These are phyloP conservation scores for Drymonia ruficornis DNA, from an alignment of 2,888 invertebrate species.

Conservation along the genomic window DNA sequence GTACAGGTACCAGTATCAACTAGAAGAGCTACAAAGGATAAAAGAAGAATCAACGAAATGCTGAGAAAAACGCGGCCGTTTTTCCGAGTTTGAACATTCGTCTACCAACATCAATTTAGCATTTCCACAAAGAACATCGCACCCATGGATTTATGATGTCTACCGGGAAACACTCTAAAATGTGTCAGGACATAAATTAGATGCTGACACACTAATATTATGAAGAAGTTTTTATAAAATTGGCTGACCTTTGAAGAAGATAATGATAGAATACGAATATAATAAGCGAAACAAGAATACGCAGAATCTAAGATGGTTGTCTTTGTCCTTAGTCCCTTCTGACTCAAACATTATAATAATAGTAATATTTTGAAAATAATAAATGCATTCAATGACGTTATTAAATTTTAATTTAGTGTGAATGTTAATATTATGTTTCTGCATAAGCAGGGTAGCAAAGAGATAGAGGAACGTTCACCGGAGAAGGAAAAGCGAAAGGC, in stretches of 20 bases:
- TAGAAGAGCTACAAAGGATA: too few relatives aligned
- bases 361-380: slow-evolving; percentile 15
- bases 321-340: slow-evolving; percentile 68
- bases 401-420: slow-evolving; percentile 1
- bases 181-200: too few relatives aligned
- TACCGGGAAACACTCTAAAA: too few relatives aligned
- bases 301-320: slow-evolving; percentile 14
- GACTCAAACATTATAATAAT: slow-evolving; percentile 36
- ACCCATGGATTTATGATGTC: too few relatives aligned
- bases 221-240: too few relatives aligned
- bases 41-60: background rate
- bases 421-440: slow-evolving; percentile 54
- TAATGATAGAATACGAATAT: background rate
- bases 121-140: too few relatives aligned
- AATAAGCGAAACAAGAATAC: background rate
- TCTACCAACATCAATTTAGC: too few relatives aligned
- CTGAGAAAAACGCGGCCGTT: background rate
- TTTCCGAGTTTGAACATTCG: background rate
- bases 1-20: too few relatives aligned
- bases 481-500: slow-evolving; percentile 92
- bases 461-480: slow-evolving; percentile 84
- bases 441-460: slow-evolving; percentile 83
- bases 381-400: slow-evolving; percentile 3
- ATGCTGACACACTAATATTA: too few relatives aligned
- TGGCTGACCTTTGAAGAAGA: background rate